These are phyloP conservation scores for Sitta carolinensis DNA, from an alignment of 2,797 vertebrate species.

Conservation along the genomic window DNA sequence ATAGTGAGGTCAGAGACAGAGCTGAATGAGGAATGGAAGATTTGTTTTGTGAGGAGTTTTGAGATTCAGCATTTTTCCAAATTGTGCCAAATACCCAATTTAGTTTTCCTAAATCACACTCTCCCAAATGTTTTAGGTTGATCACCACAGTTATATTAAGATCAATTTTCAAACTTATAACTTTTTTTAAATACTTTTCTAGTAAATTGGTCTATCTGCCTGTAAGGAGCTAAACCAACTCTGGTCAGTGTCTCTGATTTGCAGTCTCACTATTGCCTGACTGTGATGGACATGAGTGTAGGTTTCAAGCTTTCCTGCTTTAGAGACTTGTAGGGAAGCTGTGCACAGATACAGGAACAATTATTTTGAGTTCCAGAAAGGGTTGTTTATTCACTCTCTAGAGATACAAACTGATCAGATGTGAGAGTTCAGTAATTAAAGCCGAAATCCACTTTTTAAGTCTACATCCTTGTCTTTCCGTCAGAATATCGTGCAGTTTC, in stretches of 20 bases:
- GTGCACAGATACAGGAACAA: neutral
- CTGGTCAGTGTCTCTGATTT: neutral
- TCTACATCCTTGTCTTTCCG: neutral
- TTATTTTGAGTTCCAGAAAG: neutral
- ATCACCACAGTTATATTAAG: neutral
- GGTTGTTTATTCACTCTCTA: neutral
- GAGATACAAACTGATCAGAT: neutral
- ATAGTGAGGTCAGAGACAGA: neutral
- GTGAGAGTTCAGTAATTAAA: neutral
- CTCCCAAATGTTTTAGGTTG: neutral
- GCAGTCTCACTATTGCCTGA: neutral
- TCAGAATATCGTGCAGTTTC: neutral
- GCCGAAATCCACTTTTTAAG: neutral
- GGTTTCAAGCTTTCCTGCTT: neutral
- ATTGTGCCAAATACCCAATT: neutral
- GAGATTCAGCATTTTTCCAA: neutral
- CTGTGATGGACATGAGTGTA: neutral
- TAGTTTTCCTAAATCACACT: neutral
- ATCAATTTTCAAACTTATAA: neutral
- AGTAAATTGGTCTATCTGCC: neutral
- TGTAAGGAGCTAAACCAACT: neutral
- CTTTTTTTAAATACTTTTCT: neutral
- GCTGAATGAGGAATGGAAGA: neutral
- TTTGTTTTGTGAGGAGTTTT: neutral
- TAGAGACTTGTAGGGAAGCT: neutral